Conservation (phyloP, 2,797 vertebrate species). For the Labeo calbasu region DNA sequence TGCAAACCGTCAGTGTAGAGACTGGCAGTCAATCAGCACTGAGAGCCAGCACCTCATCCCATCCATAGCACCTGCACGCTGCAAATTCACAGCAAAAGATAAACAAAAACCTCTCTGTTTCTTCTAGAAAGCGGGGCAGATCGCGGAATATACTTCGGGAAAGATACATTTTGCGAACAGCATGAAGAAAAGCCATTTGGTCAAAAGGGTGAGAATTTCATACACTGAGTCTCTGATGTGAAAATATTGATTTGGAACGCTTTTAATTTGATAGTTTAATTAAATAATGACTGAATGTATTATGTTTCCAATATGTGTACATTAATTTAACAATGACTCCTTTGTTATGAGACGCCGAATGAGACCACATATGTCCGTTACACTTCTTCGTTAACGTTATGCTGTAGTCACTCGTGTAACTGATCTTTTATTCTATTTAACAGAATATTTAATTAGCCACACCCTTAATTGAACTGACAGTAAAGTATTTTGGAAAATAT, state of each 20-base stretch:
- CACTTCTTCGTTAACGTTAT: not conserved
- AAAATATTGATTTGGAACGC: not conserved
- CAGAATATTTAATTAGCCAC: slow-evolving; percentile 50
- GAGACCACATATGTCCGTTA: not conserved
- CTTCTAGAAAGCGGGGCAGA: slow-evolving; percentile 1
- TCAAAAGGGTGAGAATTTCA: slow-evolving; percentile 65
- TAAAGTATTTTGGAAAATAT: not conserved
- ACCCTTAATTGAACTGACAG: slow-evolving; percentile 44
- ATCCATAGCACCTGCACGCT: not conserved
- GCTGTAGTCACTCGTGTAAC: not conserved
- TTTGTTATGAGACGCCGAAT: slow-evolving; percentile 18
- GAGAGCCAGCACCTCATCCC: slow-evolving; percentile 12
- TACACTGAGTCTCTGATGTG: not conserved
- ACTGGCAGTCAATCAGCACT: slow-evolving; percentile 45
- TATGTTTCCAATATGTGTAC: not conserved
- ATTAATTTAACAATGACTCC: slow-evolving; percentile 9
- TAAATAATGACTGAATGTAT: not conserved
- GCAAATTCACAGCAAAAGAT: not conserved
- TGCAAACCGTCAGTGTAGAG: slow-evolving; percentile 51
- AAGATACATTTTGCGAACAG: slow-evolving; percentile 40
- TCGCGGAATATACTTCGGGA: slow-evolving; percentile 29
- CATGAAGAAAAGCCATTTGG: slow-evolving; percentile 70
- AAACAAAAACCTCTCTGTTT: not conserved
- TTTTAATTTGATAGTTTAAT: not conserved
- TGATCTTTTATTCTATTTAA: not conserved